A percentile compares a stretch with the other conserved stretches of the same genome.
phyloP scores from a whole-genome alignment of 2,888 invertebrate genomes.

The Ceramica pisi region DNA sequence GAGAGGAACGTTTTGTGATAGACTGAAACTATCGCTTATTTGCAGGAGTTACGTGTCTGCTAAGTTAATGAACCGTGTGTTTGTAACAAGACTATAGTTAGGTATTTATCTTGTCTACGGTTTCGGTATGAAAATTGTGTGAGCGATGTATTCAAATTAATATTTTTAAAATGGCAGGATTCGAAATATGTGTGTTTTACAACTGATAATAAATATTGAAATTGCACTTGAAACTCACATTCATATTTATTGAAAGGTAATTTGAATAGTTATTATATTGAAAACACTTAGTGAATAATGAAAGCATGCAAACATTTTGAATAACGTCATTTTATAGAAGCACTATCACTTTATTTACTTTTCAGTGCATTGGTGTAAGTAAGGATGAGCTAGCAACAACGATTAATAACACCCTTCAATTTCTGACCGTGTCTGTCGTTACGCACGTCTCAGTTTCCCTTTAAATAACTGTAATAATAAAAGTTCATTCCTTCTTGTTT shows the following conservation, averaged over 20 bases:
- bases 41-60: slow-evolving; percentile 13
- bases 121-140: slow-evolving; percentile 68
- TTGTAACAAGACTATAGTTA: slow-evolving; percentile 69
- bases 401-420: slow-evolving; percentile 58
- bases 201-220: slow-evolving; percentile 60
- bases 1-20: slow-evolving; percentile 13
- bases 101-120: slow-evolving; percentile 66
- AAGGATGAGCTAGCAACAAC: slow-evolving; percentile 63
- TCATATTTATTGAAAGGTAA: slow-evolving; percentile 63
- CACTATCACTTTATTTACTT: slow-evolving; percentile 38
- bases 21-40: slow-evolving; percentile 20
- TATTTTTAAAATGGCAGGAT: slow-evolving; percentile 59
- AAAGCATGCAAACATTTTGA: slow-evolving; percentile 47
- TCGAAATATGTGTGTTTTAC: slow-evolving; percentile 47
- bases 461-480: slow-evolving; percentile 74
- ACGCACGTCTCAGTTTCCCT: slow-evolving; percentile 71
- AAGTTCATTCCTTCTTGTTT: slow-evolving; percentile 87
- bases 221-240: slow-evolving; percentile 47
- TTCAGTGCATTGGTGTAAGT: slow-evolving; percentile 68
- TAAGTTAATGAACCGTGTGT: slow-evolving; percentile 43
- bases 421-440: slow-evolving; percentile 54
- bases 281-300: slow-evolving; percentile 32
- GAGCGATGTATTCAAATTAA: slow-evolving; percentile 53
- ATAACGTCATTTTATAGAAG: slow-evolving; percentile 61
- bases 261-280: slow-evolving; percentile 56